phyloP scores from a whole-genome alignment of 2,113 vertebrate genomes.

The Sturnus vulgaris region DNA sequence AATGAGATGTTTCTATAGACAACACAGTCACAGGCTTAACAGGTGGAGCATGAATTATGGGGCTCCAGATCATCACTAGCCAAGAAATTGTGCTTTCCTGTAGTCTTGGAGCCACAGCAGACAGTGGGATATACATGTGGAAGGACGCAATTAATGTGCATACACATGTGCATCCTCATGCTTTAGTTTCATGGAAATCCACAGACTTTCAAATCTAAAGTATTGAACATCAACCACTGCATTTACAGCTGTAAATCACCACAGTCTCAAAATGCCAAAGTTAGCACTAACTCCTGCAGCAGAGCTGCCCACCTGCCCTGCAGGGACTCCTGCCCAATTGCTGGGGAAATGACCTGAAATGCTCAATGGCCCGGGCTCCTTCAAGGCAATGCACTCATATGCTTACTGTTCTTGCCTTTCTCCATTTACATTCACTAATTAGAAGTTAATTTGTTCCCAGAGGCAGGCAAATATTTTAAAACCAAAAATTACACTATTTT shows the following conservation, averaged over 20 bases:
- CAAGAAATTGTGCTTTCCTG: not conserved
- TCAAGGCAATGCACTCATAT: not conserved
- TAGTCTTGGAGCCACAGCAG: fast-evolving
- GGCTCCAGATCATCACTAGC: not conserved
- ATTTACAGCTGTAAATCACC: not conserved
- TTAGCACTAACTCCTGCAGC: not conserved
- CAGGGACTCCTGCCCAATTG: not conserved
- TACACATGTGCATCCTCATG: not conserved
- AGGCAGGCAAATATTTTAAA: not conserved
- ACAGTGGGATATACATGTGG: not conserved
- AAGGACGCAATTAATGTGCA: not conserved
- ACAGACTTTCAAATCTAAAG: not conserved
- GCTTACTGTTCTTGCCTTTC: not conserved
- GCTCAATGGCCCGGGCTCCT: not conserved
- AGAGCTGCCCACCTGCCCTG: not conserved
- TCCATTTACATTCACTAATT: slow-evolving; percentile 6
- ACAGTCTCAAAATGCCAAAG: not conserved
- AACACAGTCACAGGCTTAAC: not conserved
- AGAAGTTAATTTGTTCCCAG: slow-evolving; percentile 9
- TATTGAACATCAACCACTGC: not conserved
- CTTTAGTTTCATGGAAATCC: not conserved
- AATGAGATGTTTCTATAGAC: not conserved
- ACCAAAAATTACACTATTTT: not conserved
- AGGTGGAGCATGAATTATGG: not conserved
- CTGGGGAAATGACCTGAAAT: not conserved